These are phyloP conservation scores for Miniopterus natalensis DNA, from an alignment of 2,113 vertebrate genomes.

Conservation along the genomic window DNA sequence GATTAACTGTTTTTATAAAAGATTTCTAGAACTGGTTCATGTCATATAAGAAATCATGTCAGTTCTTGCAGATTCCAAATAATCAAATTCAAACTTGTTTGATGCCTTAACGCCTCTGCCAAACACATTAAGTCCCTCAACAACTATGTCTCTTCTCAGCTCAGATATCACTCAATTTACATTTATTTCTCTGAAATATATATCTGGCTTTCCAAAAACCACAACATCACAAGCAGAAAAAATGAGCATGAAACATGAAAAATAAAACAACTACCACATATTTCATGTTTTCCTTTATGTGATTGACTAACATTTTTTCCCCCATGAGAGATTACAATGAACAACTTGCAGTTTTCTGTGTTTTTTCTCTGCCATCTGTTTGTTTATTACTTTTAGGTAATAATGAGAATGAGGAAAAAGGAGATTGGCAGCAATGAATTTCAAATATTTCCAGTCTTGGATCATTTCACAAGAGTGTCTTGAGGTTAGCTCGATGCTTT, in stretches of 20 bases:
- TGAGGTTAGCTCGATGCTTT: neutral
- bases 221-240: neutral
- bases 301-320: neutral
- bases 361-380: conserved; percentile 17
- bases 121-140: neutral
- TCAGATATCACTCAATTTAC: neutral
- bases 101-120: neutral
- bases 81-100: neutral
- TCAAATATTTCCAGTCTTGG: conserved; percentile 26
- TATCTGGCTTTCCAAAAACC: neutral
- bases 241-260: conserved; percentile 9
- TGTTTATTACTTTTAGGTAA: neutral
- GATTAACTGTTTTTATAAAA: neutral
- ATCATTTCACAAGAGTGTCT: conserved; percentile 25
- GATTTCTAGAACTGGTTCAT: neutral
- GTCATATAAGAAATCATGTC: neutral
- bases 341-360: neutral
- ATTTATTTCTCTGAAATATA: conserved; percentile 20
- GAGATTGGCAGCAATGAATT: neutral
- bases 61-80: neutral
- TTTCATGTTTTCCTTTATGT: neutral
- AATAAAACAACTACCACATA: neutral
- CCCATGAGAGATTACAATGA: neutral
- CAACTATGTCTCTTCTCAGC: neutral
- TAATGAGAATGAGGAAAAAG: neutral